phyloP scores from a whole-genome alignment of 2,113 vertebrate species.

The Lontra canadensis region DNA sequence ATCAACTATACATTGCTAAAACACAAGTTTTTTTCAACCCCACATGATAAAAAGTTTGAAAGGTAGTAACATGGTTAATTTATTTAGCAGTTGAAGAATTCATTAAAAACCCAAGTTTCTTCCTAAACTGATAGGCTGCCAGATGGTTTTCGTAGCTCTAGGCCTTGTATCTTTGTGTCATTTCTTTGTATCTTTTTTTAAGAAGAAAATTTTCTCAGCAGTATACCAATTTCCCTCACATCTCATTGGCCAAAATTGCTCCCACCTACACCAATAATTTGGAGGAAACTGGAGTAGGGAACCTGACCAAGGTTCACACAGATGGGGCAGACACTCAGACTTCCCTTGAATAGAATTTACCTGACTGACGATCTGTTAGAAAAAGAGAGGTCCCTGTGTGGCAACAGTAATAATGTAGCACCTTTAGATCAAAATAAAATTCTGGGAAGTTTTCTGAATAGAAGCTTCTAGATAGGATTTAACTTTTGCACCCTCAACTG shows the following conservation, averaged over 20 bases:
- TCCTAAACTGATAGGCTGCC: background rate
- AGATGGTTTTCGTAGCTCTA: background rate
- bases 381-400: background rate
- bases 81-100: background rate
- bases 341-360: background rate
- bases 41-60: background rate
- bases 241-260: background rate
- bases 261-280: background rate
- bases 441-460: background rate
- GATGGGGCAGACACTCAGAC: background rate
- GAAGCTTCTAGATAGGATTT: background rate
- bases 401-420: background rate
- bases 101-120: background rate
- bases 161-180: background rate
- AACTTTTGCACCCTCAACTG: slow-evolving; percentile 7
- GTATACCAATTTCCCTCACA: background rate
- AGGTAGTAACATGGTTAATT: background rate
- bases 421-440: background rate
- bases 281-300: background rate
- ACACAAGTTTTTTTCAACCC: background rate
- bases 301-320: background rate
- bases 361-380: background rate
- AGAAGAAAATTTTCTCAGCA: background rate
- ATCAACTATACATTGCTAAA: background rate
- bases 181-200: background rate